These are phyloP conservation scores for Stichopus horrens DNA, from an alignment of 53 echinoderm and acorn worm species.

Conservation along the genomic window DNA sequence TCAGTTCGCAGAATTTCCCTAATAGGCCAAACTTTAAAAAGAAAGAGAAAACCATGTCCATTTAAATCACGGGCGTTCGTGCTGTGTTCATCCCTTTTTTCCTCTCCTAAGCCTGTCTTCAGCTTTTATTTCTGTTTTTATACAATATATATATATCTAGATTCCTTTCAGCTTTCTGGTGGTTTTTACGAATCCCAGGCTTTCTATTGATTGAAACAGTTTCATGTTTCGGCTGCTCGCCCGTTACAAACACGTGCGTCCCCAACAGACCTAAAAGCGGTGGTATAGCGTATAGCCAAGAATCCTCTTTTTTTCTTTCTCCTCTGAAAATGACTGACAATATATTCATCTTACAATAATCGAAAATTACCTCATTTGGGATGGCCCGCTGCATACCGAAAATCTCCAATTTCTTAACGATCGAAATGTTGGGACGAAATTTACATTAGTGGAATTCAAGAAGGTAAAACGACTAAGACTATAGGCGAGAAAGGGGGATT, in stretches of 20 bases:
- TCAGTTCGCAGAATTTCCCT: too few relatives aligned
- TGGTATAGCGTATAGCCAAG: background rate
- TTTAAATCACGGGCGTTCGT: too few relatives aligned
- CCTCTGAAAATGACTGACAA: slow-evolving; percentile 41
- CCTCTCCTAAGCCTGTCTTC: too few relatives aligned
- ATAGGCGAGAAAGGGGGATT: background rate
- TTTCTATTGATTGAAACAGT: slow-evolving; percentile 37
- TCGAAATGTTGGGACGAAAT: slow-evolving; percentile 31
- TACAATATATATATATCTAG: background rate
- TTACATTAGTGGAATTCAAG: slow-evolving; percentile 40
- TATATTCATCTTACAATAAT: slow-evolving; percentile 33
- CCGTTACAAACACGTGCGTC: slow-evolving; percentile 25
- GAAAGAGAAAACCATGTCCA: too few relatives aligned
- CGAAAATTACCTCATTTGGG: slow-evolving; percentile 44
- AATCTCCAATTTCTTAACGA: slow-evolving; percentile 45
- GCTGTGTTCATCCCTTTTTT: too few relatives aligned
- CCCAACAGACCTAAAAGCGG: slow-evolving; percentile 2
- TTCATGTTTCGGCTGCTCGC: slow-evolving; percentile 18
- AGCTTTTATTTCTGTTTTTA: too few relatives aligned
- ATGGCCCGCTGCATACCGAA: slow-evolving; percentile 40
- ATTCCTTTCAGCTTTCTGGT: background rate
- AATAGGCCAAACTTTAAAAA: too few relatives aligned
- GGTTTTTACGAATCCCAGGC: slow-evolving; percentile 4
- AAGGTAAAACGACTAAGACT: background rate
- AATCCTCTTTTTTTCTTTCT: too few relatives aligned